A percentile compares a stretch with the other conserved stretches of the same genome.
phyloP scores from a whole-genome alignment of 2,888 invertebrate species.

The Endotricha flammealis region DNA sequence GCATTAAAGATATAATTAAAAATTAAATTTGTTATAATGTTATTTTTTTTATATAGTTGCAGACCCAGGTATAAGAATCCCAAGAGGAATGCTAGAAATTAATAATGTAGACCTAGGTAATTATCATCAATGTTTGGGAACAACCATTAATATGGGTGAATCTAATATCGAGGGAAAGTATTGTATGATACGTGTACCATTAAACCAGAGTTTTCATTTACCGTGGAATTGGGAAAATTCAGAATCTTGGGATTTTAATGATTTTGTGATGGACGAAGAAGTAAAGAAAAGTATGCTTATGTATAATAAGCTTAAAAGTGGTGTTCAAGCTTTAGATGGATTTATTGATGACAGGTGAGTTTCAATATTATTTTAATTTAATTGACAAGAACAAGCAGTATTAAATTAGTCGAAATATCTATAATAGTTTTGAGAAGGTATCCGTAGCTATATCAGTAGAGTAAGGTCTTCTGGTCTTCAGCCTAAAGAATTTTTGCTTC shows the following conservation, averaged over 20 bases:
- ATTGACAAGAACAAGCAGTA: too few species aligned
- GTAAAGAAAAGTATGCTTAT: background rate
- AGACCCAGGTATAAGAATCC: conserved; percentile 36
- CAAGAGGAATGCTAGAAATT: conserved; percentile 31
- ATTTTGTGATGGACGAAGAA: background rate
- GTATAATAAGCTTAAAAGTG: background rate
- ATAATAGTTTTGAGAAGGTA: too few species aligned
- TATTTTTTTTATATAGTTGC: too few species aligned
- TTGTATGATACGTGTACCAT: conserved; percentile 25
- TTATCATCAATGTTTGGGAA: conserved; percentile 40
- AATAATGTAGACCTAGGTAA: conserved; percentile 35
- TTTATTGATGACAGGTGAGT: background rate
- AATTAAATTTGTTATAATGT: conserved; percentile 3
- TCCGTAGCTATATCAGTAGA: too few species aligned
- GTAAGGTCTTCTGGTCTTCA: too few species aligned
- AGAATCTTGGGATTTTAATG: background rate
- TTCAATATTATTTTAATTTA: background rate
- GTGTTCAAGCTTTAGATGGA: background rate
- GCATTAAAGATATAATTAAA: conserved; percentile 29
- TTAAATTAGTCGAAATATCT: too few species aligned
- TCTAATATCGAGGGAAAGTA: conserved; percentile 40
- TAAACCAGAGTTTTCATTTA: background rate
- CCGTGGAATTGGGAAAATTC: background rate
- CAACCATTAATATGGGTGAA: conserved; percentile 18
- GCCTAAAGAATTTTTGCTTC: too few species aligned